phyloP scores from a whole-genome alignment of 2,113 vertebrate genomes.

The Myotis yumanensis region DNA sequence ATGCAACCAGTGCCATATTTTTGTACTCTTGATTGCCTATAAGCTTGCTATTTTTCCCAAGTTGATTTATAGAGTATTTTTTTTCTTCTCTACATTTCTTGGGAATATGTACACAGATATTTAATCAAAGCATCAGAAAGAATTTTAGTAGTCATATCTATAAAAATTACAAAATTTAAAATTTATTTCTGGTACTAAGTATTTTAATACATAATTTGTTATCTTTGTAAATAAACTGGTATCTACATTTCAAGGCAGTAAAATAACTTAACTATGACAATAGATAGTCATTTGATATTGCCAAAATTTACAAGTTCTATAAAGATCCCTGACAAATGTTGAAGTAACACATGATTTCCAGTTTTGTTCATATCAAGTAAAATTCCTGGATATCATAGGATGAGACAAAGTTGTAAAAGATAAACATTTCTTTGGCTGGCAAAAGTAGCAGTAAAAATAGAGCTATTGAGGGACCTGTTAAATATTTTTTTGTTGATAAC shows the following conservation, averaged over 20 bases:
- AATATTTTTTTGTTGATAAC: constrained; percentile 13
- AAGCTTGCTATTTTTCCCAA: background rate
- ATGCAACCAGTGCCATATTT: background rate
- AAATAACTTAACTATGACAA: background rate
- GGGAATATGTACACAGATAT: background rate
- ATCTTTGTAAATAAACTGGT: background rate
- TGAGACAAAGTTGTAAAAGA: constrained; percentile 3
- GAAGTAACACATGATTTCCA: background rate
- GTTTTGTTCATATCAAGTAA: background rate
- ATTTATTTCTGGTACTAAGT: background rate
- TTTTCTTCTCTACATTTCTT: background rate
- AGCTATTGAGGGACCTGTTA: background rate
- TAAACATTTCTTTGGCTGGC: background rate
- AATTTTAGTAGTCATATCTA: background rate
- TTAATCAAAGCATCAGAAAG: background rate
- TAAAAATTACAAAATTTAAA: background rate
- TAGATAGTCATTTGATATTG: background rate
- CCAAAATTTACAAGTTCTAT: background rate
- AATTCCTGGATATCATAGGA: background rate
- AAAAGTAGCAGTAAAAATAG: background rate
- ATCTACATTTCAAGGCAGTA: background rate
- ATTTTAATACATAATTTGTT: background rate
- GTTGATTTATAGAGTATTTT: background rate
- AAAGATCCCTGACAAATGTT: background rate
- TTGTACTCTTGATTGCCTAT: background rate